Percentiles rank a stretch among this genome's conserved stretches.
Evolutionary conservation across 2,888 invertebrate species (phyloP).

Genomic region (Malthinus flaveolus): DNA sequence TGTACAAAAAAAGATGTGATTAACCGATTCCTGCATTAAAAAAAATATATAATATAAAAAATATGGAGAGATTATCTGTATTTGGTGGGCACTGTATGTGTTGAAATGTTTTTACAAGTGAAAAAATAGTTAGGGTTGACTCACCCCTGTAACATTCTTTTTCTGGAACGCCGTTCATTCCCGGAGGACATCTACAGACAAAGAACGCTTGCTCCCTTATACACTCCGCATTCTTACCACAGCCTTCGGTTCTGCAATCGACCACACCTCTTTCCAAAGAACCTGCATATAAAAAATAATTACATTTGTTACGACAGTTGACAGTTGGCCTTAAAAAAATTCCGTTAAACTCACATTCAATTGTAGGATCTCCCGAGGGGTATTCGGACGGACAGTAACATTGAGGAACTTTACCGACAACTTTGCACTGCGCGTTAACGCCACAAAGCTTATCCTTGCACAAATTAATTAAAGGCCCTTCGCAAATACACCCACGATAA

Average conservation of each 20-base stretch:
- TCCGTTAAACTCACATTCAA: slow-evolving; percentile 72
- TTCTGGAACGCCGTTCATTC: slow-evolving; percentile 73
- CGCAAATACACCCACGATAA: slow-evolving; percentile 78
- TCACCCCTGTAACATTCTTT: slow-evolving; percentile 71
- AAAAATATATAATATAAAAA: slow-evolving; percentile 25
- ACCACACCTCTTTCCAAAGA: slow-evolving; percentile 62
- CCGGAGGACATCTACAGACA: slow-evolving; percentile 78
- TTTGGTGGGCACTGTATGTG: slow-evolving; percentile 37
- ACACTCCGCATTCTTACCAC: slow-evolving; percentile 85
- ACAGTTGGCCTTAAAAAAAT: background rate
- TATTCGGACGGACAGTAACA: slow-evolving; percentile 84
- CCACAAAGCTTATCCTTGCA: slow-evolving; percentile 82
- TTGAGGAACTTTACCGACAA: slow-evolving; percentile 69
- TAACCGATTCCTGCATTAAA: slow-evolving; percentile 3
- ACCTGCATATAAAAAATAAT: slow-evolving; percentile 53
- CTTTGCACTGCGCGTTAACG: slow-evolving; percentile 78
- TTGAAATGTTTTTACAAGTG: background rate
- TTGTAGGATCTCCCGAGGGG: slow-evolving; percentile 83
- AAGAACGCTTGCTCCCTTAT: slow-evolving; percentile 82
- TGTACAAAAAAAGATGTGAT: slow-evolving; percentile 42
- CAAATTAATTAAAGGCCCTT: slow-evolving; percentile 66
- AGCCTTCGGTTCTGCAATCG: slow-evolving; percentile 83
- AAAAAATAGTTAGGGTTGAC: slow-evolving; percentile 33
- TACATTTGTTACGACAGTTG: background rate
- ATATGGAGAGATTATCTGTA: slow-evolving; percentile 36